Evolutionary conservation across 1,140 invertebrate genomes (phyloP).

Genomic region (Pararge aegeria): DNA sequence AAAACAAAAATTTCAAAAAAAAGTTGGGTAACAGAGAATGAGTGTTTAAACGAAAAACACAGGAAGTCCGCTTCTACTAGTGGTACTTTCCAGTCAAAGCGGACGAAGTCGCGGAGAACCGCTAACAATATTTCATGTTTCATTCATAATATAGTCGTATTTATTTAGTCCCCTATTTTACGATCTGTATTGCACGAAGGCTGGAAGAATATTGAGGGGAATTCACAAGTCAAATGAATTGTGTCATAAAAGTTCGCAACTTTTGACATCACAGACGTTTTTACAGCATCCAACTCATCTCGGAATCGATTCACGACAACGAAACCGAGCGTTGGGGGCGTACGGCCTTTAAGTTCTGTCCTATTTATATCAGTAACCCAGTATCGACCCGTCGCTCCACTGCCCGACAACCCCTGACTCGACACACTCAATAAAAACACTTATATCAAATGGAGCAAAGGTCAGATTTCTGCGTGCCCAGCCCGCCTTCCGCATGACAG

Average conservation of each 20-base stretch:
- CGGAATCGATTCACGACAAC: slow-evolving; percentile 52
- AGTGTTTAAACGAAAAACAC: too few species aligned
- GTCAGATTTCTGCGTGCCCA: slow-evolving; percentile 38
- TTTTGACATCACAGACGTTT: slow-evolving; percentile 31
- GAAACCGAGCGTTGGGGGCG: slow-evolving; percentile 56
- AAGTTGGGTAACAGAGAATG: too few species aligned
- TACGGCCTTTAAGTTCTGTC: slow-evolving; percentile 65
- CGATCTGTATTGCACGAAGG: slow-evolving; percentile 13
- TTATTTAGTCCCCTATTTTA: background rate
- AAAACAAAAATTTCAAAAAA: too few species aligned
- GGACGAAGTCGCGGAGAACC: too few species aligned
- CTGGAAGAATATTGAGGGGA: slow-evolving; percentile 1
- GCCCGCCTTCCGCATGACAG: slow-evolving; percentile 31
- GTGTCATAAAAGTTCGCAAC: slow-evolving; percentile 24
- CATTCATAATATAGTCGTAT: too few species aligned
- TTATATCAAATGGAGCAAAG: slow-evolving; percentile 46
- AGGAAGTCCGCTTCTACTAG: too few species aligned
- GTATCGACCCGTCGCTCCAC: slow-evolving; percentile 72
- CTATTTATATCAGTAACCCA: slow-evolving; percentile 72
- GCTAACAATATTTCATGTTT: too few species aligned
- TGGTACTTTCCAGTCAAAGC: too few species aligned
- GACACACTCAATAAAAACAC: slow-evolving; percentile 46
- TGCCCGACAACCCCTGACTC: slow-evolving; percentile 61
- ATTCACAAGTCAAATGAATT: slow-evolving; percentile 5
- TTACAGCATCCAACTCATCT: slow-evolving; percentile 48